Conservation (phyloP, 2,113 vertebrate species). For the Thamnophis sirtalis region DNA sequence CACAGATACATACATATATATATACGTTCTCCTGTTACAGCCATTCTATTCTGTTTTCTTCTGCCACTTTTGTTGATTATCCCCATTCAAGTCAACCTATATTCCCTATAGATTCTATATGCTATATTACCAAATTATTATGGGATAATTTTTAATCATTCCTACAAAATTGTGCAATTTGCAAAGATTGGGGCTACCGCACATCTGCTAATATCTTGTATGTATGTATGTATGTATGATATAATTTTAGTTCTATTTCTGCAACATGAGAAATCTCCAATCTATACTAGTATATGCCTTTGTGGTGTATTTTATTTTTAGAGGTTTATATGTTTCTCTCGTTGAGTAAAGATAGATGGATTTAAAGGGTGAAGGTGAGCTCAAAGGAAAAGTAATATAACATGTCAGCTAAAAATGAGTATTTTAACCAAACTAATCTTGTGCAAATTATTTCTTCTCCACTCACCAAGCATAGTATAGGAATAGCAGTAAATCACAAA, state of each 20-base stretch:
- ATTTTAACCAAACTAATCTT: neutral
- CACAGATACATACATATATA: neutral
- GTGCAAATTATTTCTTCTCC: neutral
- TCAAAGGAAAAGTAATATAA: neutral
- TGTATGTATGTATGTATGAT: neutral
- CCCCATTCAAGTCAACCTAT: neutral
- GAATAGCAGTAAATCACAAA: neutral
- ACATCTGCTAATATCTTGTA: neutral
- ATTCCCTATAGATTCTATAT: neutral
- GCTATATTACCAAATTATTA: neutral
- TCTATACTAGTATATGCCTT: no score
- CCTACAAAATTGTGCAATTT: neutral
- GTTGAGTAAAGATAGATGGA: neutral
- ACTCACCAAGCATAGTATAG: neutral
- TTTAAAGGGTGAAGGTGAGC: neutral
- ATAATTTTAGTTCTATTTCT: neutral
- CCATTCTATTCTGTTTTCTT: neutral
- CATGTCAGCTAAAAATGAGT: neutral
- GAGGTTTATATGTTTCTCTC: neutral
- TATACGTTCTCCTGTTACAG: neutral
- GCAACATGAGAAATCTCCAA: neutral
- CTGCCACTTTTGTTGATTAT: neutral
- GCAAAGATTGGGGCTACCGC: neutral
- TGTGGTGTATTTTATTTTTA: neutral
- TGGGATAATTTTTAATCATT: neutral